phyloP scores from a whole-genome alignment of 2,113 vertebrate species.

The Anseranas semipalmata region DNA sequence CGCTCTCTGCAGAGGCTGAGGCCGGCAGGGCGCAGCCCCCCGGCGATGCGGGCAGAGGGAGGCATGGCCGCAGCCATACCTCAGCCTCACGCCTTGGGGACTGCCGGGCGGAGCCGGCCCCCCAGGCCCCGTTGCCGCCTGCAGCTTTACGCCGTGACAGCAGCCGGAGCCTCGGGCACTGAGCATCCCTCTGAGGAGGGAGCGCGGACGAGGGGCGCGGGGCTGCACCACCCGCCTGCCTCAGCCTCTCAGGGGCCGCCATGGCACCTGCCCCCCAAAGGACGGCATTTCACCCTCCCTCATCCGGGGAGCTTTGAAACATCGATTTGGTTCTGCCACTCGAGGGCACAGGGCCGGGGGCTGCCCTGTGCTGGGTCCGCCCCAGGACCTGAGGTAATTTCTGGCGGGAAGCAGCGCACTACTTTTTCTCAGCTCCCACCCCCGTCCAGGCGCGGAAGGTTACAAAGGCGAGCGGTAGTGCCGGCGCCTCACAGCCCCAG shows the following conservation, averaged over 20 bases:
- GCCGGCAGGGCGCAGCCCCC: accelerated
- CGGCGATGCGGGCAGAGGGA: not conserved
- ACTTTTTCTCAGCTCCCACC: not conserved
- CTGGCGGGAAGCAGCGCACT: accelerated
- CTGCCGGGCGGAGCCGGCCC: accelerated
- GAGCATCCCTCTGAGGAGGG: not conserved
- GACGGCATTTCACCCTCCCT: not conserved
- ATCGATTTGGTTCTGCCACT: not conserved
- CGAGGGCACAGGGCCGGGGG: not conserved
- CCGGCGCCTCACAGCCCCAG: accelerated
- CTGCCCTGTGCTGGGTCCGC: accelerated
- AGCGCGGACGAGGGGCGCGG: accelerated
- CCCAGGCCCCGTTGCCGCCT: accelerated
- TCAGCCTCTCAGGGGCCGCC: not conserved
- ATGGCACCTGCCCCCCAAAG: accelerated
- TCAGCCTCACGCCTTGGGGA: accelerated
- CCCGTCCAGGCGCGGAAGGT: not conserved
- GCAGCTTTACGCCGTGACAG: accelerated
- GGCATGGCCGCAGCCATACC: accelerated
- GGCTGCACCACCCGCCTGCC: too few relatives aligned
- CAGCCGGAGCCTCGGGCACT: accelerated
- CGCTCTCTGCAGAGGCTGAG: accelerated
- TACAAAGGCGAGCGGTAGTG: accelerated
- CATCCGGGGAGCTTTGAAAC: not conserved
- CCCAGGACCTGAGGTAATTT: accelerated